Percentiles rank a stretch among this genome's conserved stretches.
Conservation (phyloP, 1,140 invertebrate species). For the Dendroctonus ponderosae region DNA sequence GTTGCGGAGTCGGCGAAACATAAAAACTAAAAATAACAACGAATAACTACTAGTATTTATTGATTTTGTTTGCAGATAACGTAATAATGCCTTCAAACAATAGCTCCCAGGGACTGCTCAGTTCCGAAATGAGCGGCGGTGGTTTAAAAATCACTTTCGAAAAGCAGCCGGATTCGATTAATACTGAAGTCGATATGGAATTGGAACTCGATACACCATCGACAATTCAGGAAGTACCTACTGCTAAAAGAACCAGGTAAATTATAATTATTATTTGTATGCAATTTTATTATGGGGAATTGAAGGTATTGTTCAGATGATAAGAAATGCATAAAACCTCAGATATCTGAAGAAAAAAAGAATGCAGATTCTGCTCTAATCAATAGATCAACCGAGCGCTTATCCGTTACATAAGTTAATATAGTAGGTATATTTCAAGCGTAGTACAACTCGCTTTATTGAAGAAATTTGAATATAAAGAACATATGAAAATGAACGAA, state of each 20-base stretch:
- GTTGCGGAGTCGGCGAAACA: no score
- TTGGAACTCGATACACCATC: conserved; percentile 41
- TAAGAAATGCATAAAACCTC: neutral
- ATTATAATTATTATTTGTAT: conserved; percentile 3
- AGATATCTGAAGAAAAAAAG: neutral
- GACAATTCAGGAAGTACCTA: conserved; percentile 46
- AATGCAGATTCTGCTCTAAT: no score
- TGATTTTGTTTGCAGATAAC: conserved; percentile 19
- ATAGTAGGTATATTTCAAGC: no score
- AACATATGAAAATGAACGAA: no score
- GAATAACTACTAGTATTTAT: conserved; percentile 2
- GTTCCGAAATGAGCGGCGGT: conserved; percentile 50
- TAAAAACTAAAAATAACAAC: no score
- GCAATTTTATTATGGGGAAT: neutral
- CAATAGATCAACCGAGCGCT: no score
- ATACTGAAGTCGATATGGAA: conserved; percentile 44
- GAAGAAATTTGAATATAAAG: no score
- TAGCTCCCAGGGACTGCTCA: conserved; percentile 40
- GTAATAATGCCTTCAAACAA: conserved; percentile 38
- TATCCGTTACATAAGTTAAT: no score
- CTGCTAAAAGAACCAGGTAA: conserved; percentile 51
- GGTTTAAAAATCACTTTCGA: conserved; percentile 56
- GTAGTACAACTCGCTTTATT: no score
- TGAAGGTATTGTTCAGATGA: neutral
- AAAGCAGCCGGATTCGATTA: conserved; percentile 49